A percentile compares a stretch with the other conserved stretches of the same genome.
phyloP scores from a whole-genome alignment of 2,797 vertebrate species.

The Bothrops alternatus region DNA sequence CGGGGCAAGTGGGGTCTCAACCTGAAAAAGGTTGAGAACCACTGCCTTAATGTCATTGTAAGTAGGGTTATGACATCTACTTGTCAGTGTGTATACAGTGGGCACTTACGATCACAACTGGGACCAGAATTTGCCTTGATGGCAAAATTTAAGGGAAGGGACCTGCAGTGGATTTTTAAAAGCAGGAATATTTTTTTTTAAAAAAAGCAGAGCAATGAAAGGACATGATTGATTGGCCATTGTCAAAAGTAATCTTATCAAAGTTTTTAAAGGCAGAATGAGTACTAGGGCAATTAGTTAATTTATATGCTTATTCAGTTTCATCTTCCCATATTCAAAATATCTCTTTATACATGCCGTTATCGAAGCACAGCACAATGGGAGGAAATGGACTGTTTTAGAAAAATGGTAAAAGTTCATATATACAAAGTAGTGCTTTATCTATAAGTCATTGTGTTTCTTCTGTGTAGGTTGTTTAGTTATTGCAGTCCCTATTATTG shows the following conservation, averaged over 20 bases:
- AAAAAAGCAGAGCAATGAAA: not conserved
- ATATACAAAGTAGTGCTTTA: constrained; percentile 3
- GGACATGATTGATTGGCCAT: not conserved
- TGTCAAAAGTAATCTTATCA: constrained; percentile 6
- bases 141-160: not conserved
- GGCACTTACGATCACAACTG: not conserved
- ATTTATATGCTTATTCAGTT: not conserved
- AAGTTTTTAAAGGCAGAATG: not conserved
- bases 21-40: no score
- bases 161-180: not conserved
- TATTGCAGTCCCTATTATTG: not conserved
- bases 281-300: not conserved
- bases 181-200: not conserved
- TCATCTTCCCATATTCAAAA: constrained; percentile 15
- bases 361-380: constrained; percentile 16
- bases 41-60: no score
- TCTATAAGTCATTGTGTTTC: not conserved
- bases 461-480: not conserved
- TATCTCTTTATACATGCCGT: not conserved
- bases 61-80: no score
- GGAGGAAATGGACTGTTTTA: not conserved
- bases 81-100: no score
- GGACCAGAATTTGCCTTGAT: not conserved
- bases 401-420: constrained; percentile 2
- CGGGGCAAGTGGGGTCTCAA: no score